phyloP scores from a whole-genome alignment of 2,888 invertebrate genomes.

The Melanargia galathea region DNA sequence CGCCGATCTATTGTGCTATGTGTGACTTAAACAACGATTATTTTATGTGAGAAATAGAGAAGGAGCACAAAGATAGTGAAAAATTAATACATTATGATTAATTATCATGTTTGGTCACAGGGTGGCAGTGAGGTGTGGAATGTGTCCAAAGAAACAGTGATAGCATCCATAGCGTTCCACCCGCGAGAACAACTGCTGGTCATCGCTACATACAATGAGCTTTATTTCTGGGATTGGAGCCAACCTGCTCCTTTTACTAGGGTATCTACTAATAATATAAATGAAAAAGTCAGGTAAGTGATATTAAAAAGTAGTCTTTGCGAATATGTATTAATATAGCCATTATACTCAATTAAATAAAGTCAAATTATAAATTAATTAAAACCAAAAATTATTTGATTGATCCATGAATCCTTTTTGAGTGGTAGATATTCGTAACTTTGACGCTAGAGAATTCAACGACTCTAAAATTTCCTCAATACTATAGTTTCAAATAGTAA shows the following conservation, averaged over 20 bases:
- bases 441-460: not conserved
- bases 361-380: too few species aligned
- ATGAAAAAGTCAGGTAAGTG: constrained; percentile 90
- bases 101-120: constrained; percentile 61
- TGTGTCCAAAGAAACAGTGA: constrained; percentile 87
- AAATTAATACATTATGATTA: not conserved
- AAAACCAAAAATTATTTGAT: not conserved
- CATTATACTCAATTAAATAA: too few species aligned
- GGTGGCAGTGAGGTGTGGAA: constrained; percentile 94
- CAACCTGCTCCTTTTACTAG: constrained; percentile 88
- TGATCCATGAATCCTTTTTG: too few species aligned
- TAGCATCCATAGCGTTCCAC: constrained; percentile 94
- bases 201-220: constrained; percentile 92
- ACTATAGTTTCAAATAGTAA: not conserved
- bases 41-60: too few species aligned
- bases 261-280: constrained; percentile 87
- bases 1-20: too few species aligned
- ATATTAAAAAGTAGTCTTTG: not conserved
- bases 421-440: not conserved
- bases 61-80: too few species aligned
- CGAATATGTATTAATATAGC: not conserved
- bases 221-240: constrained; percentile 96
- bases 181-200: constrained; percentile 91
- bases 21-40: too few species aligned
- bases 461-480: not conserved